These are phyloP conservation scores for Ormyrus pomaceus DNA, from an alignment of 2,888 invertebrate genomes.

Conservation along the genomic window DNA sequence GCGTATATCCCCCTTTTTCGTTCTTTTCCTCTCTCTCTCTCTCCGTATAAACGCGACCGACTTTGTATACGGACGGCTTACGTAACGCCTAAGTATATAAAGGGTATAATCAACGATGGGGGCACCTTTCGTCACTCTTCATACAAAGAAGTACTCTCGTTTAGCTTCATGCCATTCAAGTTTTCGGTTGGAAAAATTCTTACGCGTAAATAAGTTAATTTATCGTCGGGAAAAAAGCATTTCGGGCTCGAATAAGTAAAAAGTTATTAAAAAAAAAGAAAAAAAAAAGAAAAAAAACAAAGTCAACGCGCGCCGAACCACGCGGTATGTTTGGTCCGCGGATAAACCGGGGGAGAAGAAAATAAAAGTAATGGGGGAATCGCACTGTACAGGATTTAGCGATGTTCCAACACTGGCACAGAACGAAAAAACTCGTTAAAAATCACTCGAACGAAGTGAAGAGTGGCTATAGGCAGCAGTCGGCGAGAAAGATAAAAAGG, in stretches of 20 bases:
- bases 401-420: conserved; percentile 42
- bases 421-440: not conserved
- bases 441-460: not conserved
- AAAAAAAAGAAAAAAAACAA: not conserved
- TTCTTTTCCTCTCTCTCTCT: no score
- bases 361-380: not conserved
- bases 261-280: not conserved
- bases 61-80: conserved; percentile 28
- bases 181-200: not conserved
- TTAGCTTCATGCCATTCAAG: not conserved
- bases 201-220: not conserved
- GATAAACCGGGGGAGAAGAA: not conserved
- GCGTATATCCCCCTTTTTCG: not conserved
- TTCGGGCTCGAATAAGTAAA: not conserved
- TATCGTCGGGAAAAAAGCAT: not conserved
- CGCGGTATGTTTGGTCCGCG: not conserved
- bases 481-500: not conserved
- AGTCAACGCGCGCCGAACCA: no score
- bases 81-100: conserved; percentile 40
- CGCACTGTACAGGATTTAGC: conserved; percentile 14
- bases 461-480: not conserved
- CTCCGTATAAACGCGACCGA: not conserved
- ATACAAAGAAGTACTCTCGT: not conserved
- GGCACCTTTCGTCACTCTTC: conserved; percentile 31
- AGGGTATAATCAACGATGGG: conserved; percentile 16